A percentile compares a stretch with the other conserved stretches of the same genome.
Evolutionary conservation across 2,113 vertebrate genomes (phyloP).

Genomic region (Sander lucioperca): DNA sequence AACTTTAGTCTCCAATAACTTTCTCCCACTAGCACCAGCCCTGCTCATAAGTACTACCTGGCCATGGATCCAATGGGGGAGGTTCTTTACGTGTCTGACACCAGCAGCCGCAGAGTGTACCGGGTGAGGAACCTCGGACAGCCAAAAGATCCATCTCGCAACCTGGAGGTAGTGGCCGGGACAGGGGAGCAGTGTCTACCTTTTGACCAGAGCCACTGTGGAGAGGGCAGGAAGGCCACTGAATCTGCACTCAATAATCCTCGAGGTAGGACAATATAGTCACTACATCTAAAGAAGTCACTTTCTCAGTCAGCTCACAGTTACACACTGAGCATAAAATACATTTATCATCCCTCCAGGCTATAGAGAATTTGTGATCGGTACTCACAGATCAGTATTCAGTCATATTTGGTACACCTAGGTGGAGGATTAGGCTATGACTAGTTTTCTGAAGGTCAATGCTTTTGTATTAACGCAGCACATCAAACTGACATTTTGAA

Average conservation of each 20-base stretch:
- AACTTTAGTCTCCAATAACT: neutral
- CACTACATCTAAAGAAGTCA: neutral
- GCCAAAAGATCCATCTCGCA: slow-evolving; percentile 93
- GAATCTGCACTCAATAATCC: slow-evolving; percentile 96
- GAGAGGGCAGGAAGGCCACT: slow-evolving; percentile 92
- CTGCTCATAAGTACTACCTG: slow-evolving; percentile 98
- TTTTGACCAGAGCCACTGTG: slow-evolving; percentile 97
- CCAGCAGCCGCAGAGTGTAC: slow-evolving; percentile 95
- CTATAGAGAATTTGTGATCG: slow-evolving; percentile 18
- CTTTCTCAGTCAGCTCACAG: slow-evolving; percentile 6
- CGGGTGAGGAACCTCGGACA: slow-evolving; percentile 92
- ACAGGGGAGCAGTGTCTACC: slow-evolving; percentile 98
- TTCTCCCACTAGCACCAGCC: slow-evolving; percentile 90
- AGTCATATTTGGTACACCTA: slow-evolving; percentile 11
- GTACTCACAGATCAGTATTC: slow-evolving; percentile 29
- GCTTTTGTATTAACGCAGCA: slow-evolving; percentile 6
- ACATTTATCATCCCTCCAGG: slow-evolving; percentile 23
- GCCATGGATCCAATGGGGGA: slow-evolving; percentile 95
- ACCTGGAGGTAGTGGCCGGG: slow-evolving; percentile 95
- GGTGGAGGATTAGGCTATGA: slow-evolving; percentile 6
- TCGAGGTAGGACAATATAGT: slow-evolving; percentile 87
- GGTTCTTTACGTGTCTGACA: slow-evolving; percentile 95
- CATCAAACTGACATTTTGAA: slow-evolving; percentile 3
- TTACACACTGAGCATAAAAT: neutral
- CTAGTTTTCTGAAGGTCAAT: slow-evolving; percentile 23